Evolutionary conservation across 2,797 vertebrate species (phyloP).

Genomic region (Hylomyscus alleni): DNA sequence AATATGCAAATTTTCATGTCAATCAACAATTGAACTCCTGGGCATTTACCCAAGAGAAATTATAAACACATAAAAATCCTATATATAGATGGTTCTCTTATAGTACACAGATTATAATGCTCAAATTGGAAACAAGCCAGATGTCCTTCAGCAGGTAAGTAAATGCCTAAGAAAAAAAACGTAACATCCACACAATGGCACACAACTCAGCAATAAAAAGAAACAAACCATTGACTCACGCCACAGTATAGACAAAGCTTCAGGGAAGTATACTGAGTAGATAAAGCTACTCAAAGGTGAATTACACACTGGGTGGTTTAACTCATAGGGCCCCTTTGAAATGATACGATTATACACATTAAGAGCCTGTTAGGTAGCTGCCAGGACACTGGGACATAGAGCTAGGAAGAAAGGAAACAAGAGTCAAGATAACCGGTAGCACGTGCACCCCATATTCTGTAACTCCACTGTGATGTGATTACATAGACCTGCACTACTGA

Average conservation of each 20-base stretch:
- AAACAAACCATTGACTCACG: slow-evolving; percentile 12
- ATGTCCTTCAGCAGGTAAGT: slow-evolving; percentile 7
- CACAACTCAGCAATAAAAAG: slow-evolving; percentile 27
- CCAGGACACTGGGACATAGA: background rate
- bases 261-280: background rate
- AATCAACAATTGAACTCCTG: slow-evolving; percentile 24
- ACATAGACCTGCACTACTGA: background rate
- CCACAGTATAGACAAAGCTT: background rate
- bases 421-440: background rate
- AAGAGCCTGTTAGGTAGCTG: background rate
- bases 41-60: slow-evolving; percentile 59
- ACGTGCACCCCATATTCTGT: background rate
- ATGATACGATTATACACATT: slow-evolving; percentile 21
- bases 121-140: slow-evolving; percentile 29
- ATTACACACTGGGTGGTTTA: background rate
- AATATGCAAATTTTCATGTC: slow-evolving; percentile 27
- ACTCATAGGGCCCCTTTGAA: slow-evolving; percentile 30
- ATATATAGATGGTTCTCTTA: slow-evolving; percentile 25
- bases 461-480: background rate
- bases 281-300: slow-evolving; percentile 12
- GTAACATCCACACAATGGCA: background rate
- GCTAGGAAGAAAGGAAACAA: background rate
- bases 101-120: slow-evolving; percentile 1
- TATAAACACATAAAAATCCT: slow-evolving; percentile 43
- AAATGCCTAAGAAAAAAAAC: background rate